Conservation (phyloP, 2,888 invertebrate species). For the Amorpha juglandis region DNA sequence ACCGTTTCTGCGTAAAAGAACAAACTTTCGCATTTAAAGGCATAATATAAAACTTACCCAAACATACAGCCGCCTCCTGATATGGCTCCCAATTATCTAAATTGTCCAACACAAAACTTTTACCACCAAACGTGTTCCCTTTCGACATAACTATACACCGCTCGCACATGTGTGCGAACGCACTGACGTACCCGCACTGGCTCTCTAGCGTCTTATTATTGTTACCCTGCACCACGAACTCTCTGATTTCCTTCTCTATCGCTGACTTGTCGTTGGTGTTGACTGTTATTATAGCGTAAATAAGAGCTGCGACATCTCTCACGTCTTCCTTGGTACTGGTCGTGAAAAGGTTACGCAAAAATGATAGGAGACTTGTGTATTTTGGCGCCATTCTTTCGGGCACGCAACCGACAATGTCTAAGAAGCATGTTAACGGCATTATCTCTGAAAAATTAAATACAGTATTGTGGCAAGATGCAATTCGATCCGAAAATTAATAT, state of each 20-base stretch:
- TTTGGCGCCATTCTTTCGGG: conserved; percentile 87
- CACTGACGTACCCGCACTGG: conserved; percentile 91
- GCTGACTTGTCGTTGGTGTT: conserved; percentile 81
- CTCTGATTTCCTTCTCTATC: conserved; percentile 78
- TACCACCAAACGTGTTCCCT: conserved; percentile 69
- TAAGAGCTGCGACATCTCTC: conserved; percentile 88
- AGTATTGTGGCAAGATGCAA: too few species aligned
- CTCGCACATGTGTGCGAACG: conserved; percentile 89
- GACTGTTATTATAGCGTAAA: conserved; percentile 89
- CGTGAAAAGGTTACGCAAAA: conserved; percentile 86
- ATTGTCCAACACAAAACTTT: conserved; percentile 57
- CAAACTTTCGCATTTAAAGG: too few species aligned
- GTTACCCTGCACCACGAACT: conserved; percentile 79
- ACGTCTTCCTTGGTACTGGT: conserved; percentile 90
- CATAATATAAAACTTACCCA: conserved; percentile 75
- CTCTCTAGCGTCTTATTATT: conserved; percentile 87
- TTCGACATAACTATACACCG: conserved; percentile 84
- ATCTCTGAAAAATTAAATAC: conserved; percentile 81
- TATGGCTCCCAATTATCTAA: conserved; percentile 84
- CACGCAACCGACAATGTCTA: conserved; percentile 93
- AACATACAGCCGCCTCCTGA: conserved; percentile 81
- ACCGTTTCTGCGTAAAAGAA: too few species aligned
- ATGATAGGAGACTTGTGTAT: conserved; percentile 86
- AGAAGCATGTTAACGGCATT: conserved; percentile 89
- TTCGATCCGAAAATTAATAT: too few species aligned